These are phyloP conservation scores for Apamea sordens DNA, from an alignment of 2,888 invertebrate genomes.

Conservation along the genomic window DNA sequence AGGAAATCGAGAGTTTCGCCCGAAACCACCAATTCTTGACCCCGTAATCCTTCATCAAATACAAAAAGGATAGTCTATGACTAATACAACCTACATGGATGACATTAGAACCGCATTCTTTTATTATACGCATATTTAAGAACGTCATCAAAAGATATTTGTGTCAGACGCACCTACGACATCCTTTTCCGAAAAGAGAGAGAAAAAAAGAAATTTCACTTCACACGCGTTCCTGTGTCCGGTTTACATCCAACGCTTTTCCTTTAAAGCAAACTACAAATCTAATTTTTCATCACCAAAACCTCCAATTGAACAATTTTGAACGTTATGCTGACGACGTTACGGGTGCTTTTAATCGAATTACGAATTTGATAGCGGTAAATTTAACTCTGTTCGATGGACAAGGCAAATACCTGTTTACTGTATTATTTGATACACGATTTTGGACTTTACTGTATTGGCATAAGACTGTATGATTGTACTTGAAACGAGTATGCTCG, in stretches of 20 bases:
- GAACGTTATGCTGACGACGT: slow-evolving; percentile 57
- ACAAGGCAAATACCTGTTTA: slow-evolving; percentile 75
- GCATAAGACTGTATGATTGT: slow-evolving; percentile 60
- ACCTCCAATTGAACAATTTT: slow-evolving; percentile 45
- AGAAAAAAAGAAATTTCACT: slow-evolving; percentile 83
- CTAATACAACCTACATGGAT: slow-evolving; percentile 34
- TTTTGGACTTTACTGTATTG: slow-evolving; percentile 67
- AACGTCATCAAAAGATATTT: slow-evolving; percentile 77
- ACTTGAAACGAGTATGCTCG: slow-evolving; percentile 55
- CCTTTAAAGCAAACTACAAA: slow-evolving; percentile 80
- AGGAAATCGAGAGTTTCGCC: slow-evolving; percentile 26
- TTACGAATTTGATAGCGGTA: slow-evolving; percentile 55
- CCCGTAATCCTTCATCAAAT: slow-evolving; percentile 27
- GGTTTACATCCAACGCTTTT: slow-evolving; percentile 87
- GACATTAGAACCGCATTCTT: slow-evolving; percentile 60
- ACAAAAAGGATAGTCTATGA: slow-evolving; percentile 23
- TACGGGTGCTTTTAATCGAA: slow-evolving; percentile 50
- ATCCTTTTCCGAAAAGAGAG: slow-evolving; percentile 85
- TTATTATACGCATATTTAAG: slow-evolving; percentile 55
- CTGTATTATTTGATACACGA: slow-evolving; percentile 62
- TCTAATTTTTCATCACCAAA: slow-evolving; percentile 36
- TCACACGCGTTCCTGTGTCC: slow-evolving; percentile 85
- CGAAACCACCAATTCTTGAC: slow-evolving; percentile 30
- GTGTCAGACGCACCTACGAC: slow-evolving; percentile 81
- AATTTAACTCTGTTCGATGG: slow-evolving; percentile 69